A percentile compares a stretch with the other conserved stretches of the same genome.
These are phyloP conservation scores for Alviniconcha strummeri DNA, from an alignment of 2,888 invertebrate species.

Conservation along the genomic window DNA sequence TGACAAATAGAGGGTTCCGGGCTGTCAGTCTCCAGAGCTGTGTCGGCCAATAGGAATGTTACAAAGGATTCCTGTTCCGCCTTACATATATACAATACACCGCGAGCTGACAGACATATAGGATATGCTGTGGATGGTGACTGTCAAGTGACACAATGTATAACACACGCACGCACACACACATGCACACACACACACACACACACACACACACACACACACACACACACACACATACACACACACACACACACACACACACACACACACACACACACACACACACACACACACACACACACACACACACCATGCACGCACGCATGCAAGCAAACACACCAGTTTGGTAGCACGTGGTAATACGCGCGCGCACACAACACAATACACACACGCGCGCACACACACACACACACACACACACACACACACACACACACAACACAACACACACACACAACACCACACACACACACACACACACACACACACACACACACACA, in stretches of 20 bases:
- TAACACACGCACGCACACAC: neutral
- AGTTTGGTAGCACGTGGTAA: too few species aligned
- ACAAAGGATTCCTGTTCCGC: neutral
- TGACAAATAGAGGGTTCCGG: neutral
- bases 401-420: neutral
- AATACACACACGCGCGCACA: neutral
- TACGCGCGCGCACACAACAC: neutral
- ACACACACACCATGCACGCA: constrained; percentile 3
- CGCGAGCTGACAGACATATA: too few species aligned
- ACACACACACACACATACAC: neutral
- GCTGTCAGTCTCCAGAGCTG: neutral
- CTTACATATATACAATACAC: neutral
- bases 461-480: too few species aligned
- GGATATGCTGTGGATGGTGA: too few species aligned
- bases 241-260: neutral
- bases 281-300: neutral
- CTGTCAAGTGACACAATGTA: neutral
- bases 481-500: neutral
- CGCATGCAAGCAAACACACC: neutral
- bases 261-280: neutral
- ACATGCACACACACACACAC: neutral
- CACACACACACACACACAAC: neutral
- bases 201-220: constrained; percentile 5
- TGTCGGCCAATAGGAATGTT: neutral
- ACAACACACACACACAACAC: neutral